phyloP scores from a whole-genome alignment of 30 jellyfish, hydroid and myxozoan genomes.

The Cassiopea xamachana region DNA sequence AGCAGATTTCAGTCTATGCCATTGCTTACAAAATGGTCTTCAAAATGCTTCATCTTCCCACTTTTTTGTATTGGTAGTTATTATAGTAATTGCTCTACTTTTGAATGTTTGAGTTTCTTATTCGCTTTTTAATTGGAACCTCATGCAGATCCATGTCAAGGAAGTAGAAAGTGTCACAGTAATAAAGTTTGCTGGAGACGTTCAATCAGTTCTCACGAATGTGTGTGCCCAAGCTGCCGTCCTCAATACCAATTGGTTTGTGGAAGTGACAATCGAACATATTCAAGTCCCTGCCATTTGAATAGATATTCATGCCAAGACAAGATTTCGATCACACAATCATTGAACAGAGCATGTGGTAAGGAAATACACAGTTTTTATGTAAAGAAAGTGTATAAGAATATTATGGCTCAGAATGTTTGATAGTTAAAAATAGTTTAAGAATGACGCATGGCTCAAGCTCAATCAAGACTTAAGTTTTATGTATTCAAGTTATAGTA shows the following conservation, averaged over 20 bases:
- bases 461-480: no score
- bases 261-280: conserved; percentile 78
- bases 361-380: neutral
- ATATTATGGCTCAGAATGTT: no score
- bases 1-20: no score
- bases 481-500: no score
- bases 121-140: neutral
- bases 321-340: neutral
- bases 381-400: neutral
- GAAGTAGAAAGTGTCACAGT: conserved; percentile 23
- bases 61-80: no score
- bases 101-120: neutral
- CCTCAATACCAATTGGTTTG: conserved; percentile 66
- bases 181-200: conserved; percentile 47
- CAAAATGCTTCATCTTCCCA: no score
- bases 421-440: no score
- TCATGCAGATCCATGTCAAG: conserved; percentile 72
- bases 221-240: conserved; percentile 64
- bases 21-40: no score
- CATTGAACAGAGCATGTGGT: conserved; percentile 69
- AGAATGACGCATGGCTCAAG: no score
- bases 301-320: conserved; percentile 64
- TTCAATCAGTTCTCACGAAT: conserved; percentile 15
- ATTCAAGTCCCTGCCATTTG: conserved; percentile 84
- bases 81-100: neutral